Conservation (phyloP, 2,797 vertebrate species). For the Geotria australis region DNA sequence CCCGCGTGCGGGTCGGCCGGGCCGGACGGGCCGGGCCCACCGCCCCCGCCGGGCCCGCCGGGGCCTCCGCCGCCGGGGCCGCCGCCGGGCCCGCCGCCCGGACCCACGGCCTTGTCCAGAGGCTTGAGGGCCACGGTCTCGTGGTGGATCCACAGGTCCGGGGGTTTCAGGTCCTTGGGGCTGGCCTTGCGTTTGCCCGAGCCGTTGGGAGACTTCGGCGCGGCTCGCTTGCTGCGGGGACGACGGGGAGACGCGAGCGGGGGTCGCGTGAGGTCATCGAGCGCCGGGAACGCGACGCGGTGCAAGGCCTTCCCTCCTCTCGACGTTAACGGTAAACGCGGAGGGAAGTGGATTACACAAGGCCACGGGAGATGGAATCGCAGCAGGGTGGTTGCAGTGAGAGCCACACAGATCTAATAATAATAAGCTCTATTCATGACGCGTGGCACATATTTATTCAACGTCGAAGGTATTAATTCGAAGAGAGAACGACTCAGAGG, state of each 20-base stretch:
- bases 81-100: constrained; percentile 20
- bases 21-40: background rate
- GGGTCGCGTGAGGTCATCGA: background rate
- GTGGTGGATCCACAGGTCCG: constrained; percentile 94
- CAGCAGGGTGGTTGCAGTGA: too few species aligned
- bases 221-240: constrained; percentile 47
- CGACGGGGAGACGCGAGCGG: background rate
- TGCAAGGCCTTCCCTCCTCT: too few species aligned
- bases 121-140: constrained; percentile 90
- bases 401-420: too few species aligned
- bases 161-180: constrained; percentile 86
- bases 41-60: background rate
- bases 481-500: too few species aligned
- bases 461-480: too few species aligned
- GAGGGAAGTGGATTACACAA: too few species aligned
- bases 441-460: too few species aligned
- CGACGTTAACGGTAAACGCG: too few species aligned
- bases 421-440: too few species aligned
- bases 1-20: too few species aligned
- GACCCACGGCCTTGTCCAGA: constrained; percentile 82
- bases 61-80: background rate
- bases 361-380: too few species aligned
- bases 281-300: background rate
- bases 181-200: constrained; percentile 95
- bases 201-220: constrained; percentile 69